Percentiles rank a stretch among this genome's conserved stretches.
Evolutionary conservation across 2,797 vertebrate species (phyloP).

Genomic region (Mus caroli): DNA sequence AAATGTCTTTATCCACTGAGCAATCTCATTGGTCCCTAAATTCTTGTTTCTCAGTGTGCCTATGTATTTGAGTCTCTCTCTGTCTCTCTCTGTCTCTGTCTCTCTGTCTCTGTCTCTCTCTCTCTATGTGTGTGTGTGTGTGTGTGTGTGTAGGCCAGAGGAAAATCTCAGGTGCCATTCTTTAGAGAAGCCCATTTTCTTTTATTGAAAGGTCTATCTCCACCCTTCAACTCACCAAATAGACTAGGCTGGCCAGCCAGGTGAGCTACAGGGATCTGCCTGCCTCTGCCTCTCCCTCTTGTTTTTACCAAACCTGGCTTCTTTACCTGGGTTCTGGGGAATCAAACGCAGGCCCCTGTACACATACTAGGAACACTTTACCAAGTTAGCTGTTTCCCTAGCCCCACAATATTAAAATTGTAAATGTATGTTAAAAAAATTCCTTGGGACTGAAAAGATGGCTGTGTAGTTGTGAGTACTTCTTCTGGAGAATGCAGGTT

Average conservation of each 20-base stretch:
- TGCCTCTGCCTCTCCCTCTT: neutral
- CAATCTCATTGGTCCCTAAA: neutral
- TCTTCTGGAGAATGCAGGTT: neutral
- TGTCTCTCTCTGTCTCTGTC: too few species aligned
- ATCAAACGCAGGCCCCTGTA: neutral
- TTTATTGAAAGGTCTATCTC: neutral
- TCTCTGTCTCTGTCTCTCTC: too few species aligned
- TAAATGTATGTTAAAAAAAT: neutral
- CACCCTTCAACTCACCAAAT: neutral
- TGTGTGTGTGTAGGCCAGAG: neutral
- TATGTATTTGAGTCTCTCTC: neutral
- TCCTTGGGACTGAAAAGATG: neutral
- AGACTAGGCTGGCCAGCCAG: too few species aligned
- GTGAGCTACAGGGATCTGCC: neutral
- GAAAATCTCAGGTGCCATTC: neutral
- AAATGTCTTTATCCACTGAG: neutral
- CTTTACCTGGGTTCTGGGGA: neutral
- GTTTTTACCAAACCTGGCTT: neutral
- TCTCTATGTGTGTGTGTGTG: neutral
- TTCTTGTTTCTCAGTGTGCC: neutral
- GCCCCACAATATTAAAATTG: neutral
- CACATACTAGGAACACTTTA: neutral
- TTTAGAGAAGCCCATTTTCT: neutral
- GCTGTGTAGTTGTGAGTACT: neutral
- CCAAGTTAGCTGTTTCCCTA: neutral